Base-by-base conservation (phyloP, 35 echinoderm and acorn worm species). In the Amphiura filiformis region DNA sequence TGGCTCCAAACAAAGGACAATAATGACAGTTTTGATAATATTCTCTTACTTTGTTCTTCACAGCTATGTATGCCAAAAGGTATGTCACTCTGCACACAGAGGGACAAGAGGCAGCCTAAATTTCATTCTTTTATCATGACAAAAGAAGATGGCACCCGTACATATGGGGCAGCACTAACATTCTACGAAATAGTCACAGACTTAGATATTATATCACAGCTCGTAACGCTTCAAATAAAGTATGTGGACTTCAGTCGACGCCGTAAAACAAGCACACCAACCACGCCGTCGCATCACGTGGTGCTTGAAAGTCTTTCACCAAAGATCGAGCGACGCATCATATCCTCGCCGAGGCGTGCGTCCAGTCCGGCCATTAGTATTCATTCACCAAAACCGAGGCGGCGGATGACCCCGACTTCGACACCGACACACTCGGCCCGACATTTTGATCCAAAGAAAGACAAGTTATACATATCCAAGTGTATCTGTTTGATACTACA, bases 41-140 rank as follows among this genome's bases (percentile, higher is more conserved):
- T 83, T 85, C 77, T 37, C 38, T n/a, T n/a, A n/a, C n/a, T n/a
- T n/a, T n/a, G n/a, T n/a, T 40, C 76, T 70, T 37, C 36, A 3
- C 84, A 98, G 96, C 87, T 98, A 17, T 98, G 96, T 64, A 98
- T 98, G 96, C 96, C 96, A 35, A 98, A 98, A 64, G 96, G 96
- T 35, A 86, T 98, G 1, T 89, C 96, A 9, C 91, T 98, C 56
- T 37, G 92, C 31, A 98, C 96, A 7, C 92, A 98, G 89, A 85
- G 91, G 52, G 84, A 94, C 13, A 87, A 98, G 49, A 57, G 88
- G 17, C 57, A 83, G 56, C 86, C 92, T 26, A 94, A 87, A 36
- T 92, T 94, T 41, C 96, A 98, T 81, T 92, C 96, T 44, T 98
- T 98, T 49, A 75, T 98, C 28, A 92, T 98, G 77, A 98, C 96